Conservation (phyloP, 2,888 invertebrate species). For the Coleophora deauratella region DNA sequence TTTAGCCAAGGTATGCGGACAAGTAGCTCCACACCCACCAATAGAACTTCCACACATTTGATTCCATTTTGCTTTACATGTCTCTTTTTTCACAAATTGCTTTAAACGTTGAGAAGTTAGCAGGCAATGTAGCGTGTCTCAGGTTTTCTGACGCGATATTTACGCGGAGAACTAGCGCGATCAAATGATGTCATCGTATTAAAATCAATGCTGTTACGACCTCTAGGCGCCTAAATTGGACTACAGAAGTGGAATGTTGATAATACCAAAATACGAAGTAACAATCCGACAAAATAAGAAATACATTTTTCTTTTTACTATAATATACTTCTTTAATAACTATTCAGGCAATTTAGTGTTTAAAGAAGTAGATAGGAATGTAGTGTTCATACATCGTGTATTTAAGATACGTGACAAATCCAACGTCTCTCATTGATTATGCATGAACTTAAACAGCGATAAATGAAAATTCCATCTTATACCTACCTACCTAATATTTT, state of each 20-base stretch:
- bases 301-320: too few species aligned
- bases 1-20: slow-evolving; percentile 37
- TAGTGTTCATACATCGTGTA: too few species aligned
- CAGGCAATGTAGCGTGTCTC: slow-evolving; percentile 2
- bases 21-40: slow-evolving; percentile 16
- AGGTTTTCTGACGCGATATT: neutral
- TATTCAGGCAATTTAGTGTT: too few species aligned
- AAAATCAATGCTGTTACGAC: slow-evolving; percentile 33
- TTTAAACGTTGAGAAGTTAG: neutral
- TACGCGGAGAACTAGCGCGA: neutral
- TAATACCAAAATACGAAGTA: neutral
- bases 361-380: too few species aligned
- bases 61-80: neutral
- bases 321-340: too few species aligned
- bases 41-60: neutral
- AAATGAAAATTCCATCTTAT: too few species aligned
- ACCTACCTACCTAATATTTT: too few species aligned
- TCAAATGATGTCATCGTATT: slow-evolving; percentile 25
- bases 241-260: slow-evolving; percentile 14
- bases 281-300: too few species aligned
- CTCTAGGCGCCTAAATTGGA: slow-evolving; percentile 11
- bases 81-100: neutral
- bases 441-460: too few species aligned
- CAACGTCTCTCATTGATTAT: too few species aligned
- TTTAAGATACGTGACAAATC: too few species aligned